Evolutionary conservation across 2,113 vertebrate genomes (phyloP), one percentile per base, ranked within the genome.

Genomic region (Panthera uncia): DNA sequence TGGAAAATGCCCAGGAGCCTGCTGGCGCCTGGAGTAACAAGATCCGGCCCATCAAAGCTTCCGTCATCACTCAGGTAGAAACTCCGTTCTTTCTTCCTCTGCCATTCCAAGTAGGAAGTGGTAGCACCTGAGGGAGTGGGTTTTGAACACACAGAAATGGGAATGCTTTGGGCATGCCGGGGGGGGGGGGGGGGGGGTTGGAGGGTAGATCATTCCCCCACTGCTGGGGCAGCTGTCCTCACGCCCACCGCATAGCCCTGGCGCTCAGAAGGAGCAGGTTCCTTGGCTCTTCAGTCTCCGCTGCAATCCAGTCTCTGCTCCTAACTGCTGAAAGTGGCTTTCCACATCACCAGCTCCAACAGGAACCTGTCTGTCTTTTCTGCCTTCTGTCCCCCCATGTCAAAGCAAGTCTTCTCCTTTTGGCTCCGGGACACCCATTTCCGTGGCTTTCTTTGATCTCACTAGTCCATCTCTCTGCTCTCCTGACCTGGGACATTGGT

Each of bases 11-110:
- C 97, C 99, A 99, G 98, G 99, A 99, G 96, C 99, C 99, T 31
- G 87, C 99, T 89, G 99, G 99, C 81, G 99, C 99, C 98, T 99
- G 99, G 99, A 99, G 99, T 73, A 99, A 99, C 93, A 99, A 99
- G 99, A 99, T 99, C 96, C 99, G 99, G 97, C 99, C 99, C 50
- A 99, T 99, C 90, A 99, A 99, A 99, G 99, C 99, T 90, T 99
- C 99, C 27, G 98, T 99, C 97, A 99, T 99, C 98, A 99, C 99
- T 99, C 99, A 99, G 99, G 99, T 99, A 98, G 31, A 96, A 25
- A 5, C 7, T 31, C 14, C 81, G 14, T 79, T 52, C 14, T 13
- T 18, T 48, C 73, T 61, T 27, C 31, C 7, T 10, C 45, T 63
- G 15, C 27, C 4, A 8, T 9, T 96, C 41, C 76, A 23, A 1